Evolutionary conservation across 2,888 invertebrate species (phyloP), one percentile per base, ranked within the genome.

Genomic region (Ophion ventricosus): DNA sequence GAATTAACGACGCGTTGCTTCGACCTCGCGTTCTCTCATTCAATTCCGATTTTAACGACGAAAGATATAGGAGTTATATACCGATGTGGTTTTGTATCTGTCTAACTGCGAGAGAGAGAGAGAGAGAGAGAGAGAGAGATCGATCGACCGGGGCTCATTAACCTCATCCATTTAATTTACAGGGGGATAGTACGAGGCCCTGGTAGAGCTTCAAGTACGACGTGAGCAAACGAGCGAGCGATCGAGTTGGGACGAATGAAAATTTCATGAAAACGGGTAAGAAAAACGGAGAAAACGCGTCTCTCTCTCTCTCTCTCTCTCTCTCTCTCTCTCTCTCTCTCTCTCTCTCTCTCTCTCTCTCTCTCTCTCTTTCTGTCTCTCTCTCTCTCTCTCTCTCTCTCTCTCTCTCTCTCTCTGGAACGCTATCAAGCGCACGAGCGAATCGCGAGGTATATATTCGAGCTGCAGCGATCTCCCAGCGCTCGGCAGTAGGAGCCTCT

Each of bases 151-250:
- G 79, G 82, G 85, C 87, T 89, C 87, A 87, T 88, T 88, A 89
- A 89, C 83, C 84, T 85, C 82, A 83, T 84, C 86, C 84, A 75
- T 85, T 79, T 83, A 88, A 87, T 89, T 89, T 75, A 81, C 76
- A 56, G 57, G 63, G 72, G 54, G 49, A 49, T 57, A 56, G 25
- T 61, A 23, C 49, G 56, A 23, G 40, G 56, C 49, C 49, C 10
- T 10, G 3, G 61, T 20, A 8, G 54, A n/a, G 74, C n/a, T 35
- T 20, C 26, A 56, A 54, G 10, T 63, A 40, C 35, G 26, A 70
- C 56, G 57, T 35, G 56, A 67, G 57, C 66, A 69, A 69, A 70
- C 54, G 76, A 69, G 29, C 70, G 63, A 54, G n/a, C 35, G 63
- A 72, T 75, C 64, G 73, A 61, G n/a, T 20, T 11, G 43, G 59